Conservation (phyloP, 2,888 invertebrate species). For the Crematogaster levior region DNA sequence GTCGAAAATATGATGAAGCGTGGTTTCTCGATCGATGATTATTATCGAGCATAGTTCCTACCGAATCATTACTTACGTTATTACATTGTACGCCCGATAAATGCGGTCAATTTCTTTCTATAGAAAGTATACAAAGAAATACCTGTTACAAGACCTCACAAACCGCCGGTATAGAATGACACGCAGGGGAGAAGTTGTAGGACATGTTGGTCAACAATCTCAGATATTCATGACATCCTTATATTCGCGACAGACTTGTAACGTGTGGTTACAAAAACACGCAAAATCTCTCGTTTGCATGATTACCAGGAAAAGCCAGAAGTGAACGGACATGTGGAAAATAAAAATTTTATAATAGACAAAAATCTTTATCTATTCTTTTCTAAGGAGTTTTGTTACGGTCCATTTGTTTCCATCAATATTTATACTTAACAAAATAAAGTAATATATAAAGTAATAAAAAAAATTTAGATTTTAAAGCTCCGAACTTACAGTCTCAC, state of each 20-base stretch:
- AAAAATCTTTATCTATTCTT: background rate
- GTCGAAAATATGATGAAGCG: too few species aligned
- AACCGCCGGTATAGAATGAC: conserved; percentile 51
- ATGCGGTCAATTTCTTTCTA: background rate
- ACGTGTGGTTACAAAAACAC: conserved; percentile 30
- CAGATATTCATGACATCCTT: conserved; percentile 73
- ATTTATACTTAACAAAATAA: too few species aligned
- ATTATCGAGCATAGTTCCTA: background rate
- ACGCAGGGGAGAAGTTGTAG: conserved; percentile 70
- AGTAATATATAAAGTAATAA: background rate
- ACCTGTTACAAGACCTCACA: background rate
- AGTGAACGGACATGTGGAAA: background rate
- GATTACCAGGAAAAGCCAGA: too few species aligned
- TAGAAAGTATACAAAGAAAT: conserved; percentile 16
- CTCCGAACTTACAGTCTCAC: background rate
- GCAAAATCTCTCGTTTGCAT: background rate
- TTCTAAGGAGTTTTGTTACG: background rate
- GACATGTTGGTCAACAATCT: conserved; percentile 76
- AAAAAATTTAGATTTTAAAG: too few species aligned
- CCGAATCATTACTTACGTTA: background rate
- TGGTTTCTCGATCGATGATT: conserved; percentile 48
- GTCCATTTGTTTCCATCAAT: too few species aligned
- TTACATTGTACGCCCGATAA: background rate
- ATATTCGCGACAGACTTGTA: conserved; percentile 35
- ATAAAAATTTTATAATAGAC: background rate